These are phyloP conservation scores for Papilio protenor DNA, from an alignment of 2,888 invertebrate species.

Conservation along the genomic window DNA sequence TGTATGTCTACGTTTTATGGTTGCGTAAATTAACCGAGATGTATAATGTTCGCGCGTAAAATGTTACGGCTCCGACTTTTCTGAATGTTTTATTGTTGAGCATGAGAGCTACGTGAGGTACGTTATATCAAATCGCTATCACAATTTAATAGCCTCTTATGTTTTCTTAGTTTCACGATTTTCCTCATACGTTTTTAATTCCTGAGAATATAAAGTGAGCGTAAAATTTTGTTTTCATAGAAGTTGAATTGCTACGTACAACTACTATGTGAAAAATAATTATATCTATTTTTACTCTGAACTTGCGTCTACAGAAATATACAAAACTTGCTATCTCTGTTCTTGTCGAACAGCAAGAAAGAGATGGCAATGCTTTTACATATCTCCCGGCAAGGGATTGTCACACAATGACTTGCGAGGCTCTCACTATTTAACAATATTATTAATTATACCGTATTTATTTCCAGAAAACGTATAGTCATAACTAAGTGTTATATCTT, in stretches of 20 bases:
- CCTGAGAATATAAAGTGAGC: slow-evolving; percentile 23
- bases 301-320: not conserved
- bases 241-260: not conserved
- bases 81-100: slow-evolving; percentile 26
- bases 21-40: slow-evolving; percentile 29
- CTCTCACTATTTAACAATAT: not conserved
- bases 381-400: not conserved
- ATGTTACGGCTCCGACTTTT: slow-evolving; percentile 18
- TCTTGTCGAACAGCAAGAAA: not conserved
- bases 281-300: not conserved
- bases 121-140: slow-evolving; percentile 29
- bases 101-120: slow-evolving; percentile 11
- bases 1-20: slow-evolving; percentile 37
- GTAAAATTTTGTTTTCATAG: slow-evolving; percentile 16
- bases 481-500: not conserved
- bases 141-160: slow-evolving; percentile 38
- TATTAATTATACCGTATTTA: not conserved
- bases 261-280: not conserved
- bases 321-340: not conserved
- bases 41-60: slow-evolving; percentile 27
- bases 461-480: not conserved
- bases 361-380: not conserved
- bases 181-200: slow-evolving; percentile 36
- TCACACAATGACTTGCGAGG: not conserved
- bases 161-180: slow-evolving; percentile 41